A percentile compares a stretch with the other conserved stretches of the same genome.
These are phyloP conservation scores for Capitella teleta DNA, from an alignment of 1,140 invertebrate species.

Conservation along the genomic window DNA sequence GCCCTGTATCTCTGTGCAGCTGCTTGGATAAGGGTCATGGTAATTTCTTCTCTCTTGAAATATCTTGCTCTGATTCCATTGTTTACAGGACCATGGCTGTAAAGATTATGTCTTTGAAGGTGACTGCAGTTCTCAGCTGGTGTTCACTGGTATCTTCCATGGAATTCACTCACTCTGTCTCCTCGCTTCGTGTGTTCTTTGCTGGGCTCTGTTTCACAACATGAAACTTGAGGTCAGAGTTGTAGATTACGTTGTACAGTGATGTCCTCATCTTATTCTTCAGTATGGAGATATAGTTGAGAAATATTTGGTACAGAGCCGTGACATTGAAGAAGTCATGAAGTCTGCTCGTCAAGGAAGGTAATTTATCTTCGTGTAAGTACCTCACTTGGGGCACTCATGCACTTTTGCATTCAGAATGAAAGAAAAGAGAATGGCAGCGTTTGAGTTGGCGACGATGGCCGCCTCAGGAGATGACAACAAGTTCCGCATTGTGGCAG, in stretches of 20 bases:
- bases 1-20: slow-evolving; percentile 17
- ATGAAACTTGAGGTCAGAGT: slow-evolving; percentile 25
- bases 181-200: slow-evolving; percentile 17
- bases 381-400: neutral
- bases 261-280: slow-evolving; percentile 5
- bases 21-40: slow-evolving; percentile 17
- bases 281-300: slow-evolving; percentile 30
- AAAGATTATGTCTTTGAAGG: slow-evolving; percentile 21
- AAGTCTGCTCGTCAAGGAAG: slow-evolving; percentile 21
- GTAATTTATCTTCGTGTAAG: slow-evolving; percentile 14
- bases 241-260: neutral
- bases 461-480: slow-evolving; percentile 36
- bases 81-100: slow-evolving; percentile 25
- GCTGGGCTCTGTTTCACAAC: slow-evolving; percentile 21
- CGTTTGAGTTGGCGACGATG: slow-evolving; percentile 34
- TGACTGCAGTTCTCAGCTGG: slow-evolving; percentile 23
- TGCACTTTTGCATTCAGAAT: slow-evolving; percentile 14
- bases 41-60: slow-evolving; percentile 11
- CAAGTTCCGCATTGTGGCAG: slow-evolving; percentile 36
- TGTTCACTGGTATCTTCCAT: slow-evolving; percentile 28
- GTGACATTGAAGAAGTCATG: slow-evolving; percentile 32
- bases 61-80: neutral
- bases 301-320: slow-evolving; percentile 27
- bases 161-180: slow-evolving; percentile 20
- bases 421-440: slow-evolving; percentile 30